These are phyloP conservation scores for Lichenostomus cassidix DNA, from an alignment of 2,113 vertebrate genomes.

Conservation along the genomic window DNA sequence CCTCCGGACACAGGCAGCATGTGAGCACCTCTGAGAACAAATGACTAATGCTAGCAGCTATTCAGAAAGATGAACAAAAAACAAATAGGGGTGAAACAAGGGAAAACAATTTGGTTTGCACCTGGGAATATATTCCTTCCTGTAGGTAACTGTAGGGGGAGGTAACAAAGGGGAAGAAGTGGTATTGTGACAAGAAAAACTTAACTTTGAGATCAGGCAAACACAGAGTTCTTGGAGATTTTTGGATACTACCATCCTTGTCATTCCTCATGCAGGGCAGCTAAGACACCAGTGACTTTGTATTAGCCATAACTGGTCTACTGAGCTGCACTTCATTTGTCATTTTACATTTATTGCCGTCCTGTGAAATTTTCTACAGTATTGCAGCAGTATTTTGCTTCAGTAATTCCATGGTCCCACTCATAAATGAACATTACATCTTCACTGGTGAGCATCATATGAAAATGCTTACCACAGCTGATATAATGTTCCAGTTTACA, in stretches of 20 bases:
- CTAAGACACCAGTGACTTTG: not conserved
- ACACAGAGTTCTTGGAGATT: not conserved
- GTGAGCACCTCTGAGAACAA: not conserved
- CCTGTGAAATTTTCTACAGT: not conserved
- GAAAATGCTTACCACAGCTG: not conserved
- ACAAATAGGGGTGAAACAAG: not conserved
- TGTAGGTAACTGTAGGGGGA: not conserved
- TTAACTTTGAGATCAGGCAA: not conserved
- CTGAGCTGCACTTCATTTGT: not conserved
- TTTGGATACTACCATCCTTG: not conserved
- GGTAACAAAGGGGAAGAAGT: not conserved
- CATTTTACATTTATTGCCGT: not conserved
- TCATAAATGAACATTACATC: not conserved
- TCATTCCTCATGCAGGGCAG: not conserved
- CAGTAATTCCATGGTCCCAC: not conserved
- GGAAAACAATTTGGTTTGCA: not conserved
- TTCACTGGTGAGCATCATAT: not conserved
- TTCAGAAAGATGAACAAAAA: not conserved
- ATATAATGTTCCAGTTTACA: not conserved
- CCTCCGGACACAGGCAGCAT: not conserved
- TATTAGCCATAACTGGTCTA: not conserved
- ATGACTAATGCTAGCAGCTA: not conserved
- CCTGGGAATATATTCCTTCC: not conserved
- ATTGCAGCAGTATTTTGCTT: not conserved
- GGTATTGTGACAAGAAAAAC: not conserved